Evolutionary conservation across 1,140 invertebrate species (phyloP).

Genomic region (Bursaphelenchus mucronatus): DNA sequence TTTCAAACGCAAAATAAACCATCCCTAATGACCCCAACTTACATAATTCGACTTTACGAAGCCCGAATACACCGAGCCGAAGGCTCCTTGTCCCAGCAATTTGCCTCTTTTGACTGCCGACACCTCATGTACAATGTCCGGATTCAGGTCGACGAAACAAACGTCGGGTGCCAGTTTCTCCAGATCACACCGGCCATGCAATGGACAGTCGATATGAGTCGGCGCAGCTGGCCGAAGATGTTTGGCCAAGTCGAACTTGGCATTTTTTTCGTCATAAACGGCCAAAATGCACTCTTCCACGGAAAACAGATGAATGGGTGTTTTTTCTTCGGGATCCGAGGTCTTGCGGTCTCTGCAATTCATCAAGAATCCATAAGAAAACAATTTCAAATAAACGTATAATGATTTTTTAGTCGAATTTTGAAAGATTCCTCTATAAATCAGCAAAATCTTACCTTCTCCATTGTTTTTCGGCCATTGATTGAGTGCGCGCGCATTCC

Average conservation of each 20-base stretch:
- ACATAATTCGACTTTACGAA: background rate
- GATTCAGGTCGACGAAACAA: conserved; percentile 81
- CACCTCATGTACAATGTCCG: conserved; percentile 68
- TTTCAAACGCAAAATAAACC: no score
- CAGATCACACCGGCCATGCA: conserved; percentile 71
- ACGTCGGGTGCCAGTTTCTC: conserved; percentile 75
- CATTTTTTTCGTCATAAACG: conserved; percentile 71
- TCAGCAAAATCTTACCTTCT: conserved; percentile 7
- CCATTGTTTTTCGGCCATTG: conserved; percentile 11
- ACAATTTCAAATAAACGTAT: conserved; percentile 22
- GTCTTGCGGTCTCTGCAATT: conserved; percentile 19
- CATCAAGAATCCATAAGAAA: background rate
- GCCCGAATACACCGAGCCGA: conserved; percentile 78
- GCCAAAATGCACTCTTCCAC: conserved; percentile 90
- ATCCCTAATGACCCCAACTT: no score
- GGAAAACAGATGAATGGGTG: conserved; percentile 66
- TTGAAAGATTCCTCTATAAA: no score
- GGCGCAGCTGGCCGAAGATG: conserved; percentile 46
- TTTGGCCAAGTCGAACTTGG: conserved; percentile 62
- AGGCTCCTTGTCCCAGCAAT: conserved; percentile 86
- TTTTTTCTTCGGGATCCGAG: conserved; percentile 45
- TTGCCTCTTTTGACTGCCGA: conserved; percentile 74
- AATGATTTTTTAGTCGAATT: background rate
- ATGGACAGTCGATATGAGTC: conserved; percentile 67
- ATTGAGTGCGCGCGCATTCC: conserved; percentile 56